Percentiles rank a stretch among this genome's conserved stretches.
Conservation (phyloP, 2,113 vertebrate genomes). For the Thalassarche chlororhynchos region DNA sequence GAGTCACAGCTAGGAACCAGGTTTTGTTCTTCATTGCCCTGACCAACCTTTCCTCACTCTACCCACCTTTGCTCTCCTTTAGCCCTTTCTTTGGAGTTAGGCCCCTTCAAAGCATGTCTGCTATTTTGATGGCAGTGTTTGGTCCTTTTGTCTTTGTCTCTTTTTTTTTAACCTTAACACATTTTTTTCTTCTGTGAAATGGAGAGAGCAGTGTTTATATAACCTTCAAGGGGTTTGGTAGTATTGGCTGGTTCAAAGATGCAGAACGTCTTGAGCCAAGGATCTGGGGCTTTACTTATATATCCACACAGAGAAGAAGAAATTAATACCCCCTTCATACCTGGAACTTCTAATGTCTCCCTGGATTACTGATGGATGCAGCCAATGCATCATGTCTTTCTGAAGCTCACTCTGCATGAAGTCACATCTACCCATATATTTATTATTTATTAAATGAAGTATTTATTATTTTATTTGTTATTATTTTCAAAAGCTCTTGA, state of each 20-base stretch:
- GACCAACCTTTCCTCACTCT: not conserved
- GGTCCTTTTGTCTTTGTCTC: not conserved
- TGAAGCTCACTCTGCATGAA: not conserved
- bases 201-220: not conserved
- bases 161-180: too few species aligned
- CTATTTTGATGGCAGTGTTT: not conserved
- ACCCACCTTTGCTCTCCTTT: not conserved
- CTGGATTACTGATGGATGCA: not conserved
- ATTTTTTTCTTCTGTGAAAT: not conserved
- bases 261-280: not conserved
- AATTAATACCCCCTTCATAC: not conserved
- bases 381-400: not conserved
- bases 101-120: not conserved
- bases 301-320: not conserved
- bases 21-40: not conserved
- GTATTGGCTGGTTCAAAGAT: not conserved
- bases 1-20: not conserved
- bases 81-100: not conserved
- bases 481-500: slow-evolving; percentile 28
- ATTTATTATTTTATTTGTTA: not conserved
- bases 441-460: slow-evolving; percentile 28
- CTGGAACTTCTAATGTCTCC: not conserved
- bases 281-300: not conserved
- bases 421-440: not conserved
- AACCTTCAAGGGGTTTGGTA: not conserved